Percentiles rank a stretch among this genome's conserved stretches.
phyloP scores from a whole-genome alignment of 1,140 invertebrate genomes.

The Andrena cerasifolii region DNA sequence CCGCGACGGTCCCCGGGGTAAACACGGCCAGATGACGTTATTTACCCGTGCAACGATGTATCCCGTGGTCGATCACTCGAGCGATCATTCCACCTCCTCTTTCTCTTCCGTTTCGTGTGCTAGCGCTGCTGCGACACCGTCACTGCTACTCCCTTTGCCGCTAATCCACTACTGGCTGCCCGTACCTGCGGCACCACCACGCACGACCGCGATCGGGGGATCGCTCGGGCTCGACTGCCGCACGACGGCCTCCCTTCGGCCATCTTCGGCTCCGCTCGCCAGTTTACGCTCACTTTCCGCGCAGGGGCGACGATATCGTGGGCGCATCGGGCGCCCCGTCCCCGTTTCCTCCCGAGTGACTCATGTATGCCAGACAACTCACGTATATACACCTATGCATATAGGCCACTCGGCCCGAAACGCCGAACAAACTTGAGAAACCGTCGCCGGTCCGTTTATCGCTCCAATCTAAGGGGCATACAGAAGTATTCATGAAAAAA shows the following conservation, averaged over 20 bases:
- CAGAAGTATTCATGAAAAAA: conserved; percentile 7
- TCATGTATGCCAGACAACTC: conserved; percentile 34
- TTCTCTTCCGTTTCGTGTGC: conserved; percentile 20
- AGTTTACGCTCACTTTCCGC: conserved; percentile 38
- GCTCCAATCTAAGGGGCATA: background rate
- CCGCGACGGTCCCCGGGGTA: background rate
- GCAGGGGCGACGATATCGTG: conserved; percentile 38
- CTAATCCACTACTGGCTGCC: conserved; percentile 38
- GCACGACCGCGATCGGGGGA: conserved; percentile 62
- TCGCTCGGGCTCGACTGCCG: conserved; percentile 65
- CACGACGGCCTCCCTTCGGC: conserved; percentile 47
- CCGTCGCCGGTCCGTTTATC: conserved; percentile 24
- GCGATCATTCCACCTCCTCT: conserved; percentile 21
- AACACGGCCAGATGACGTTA: conserved; percentile 33
- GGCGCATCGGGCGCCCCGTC: conserved; percentile 25
- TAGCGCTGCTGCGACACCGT: conserved; percentile 14
- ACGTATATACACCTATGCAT: conserved; percentile 24
- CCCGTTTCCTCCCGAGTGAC: conserved; percentile 21
- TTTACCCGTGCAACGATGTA: conserved; percentile 33
- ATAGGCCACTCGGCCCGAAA: background rate
- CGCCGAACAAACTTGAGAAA: conserved; percentile 26
- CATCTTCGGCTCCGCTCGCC: conserved; percentile 39
- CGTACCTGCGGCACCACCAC: conserved; percentile 52
- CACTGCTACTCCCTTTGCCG: conserved; percentile 21
- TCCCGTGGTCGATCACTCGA: background rate